These are phyloP conservation scores for Falco concolor DNA, from an alignment of 2,797 vertebrate genomes.

Conservation along the genomic window DNA sequence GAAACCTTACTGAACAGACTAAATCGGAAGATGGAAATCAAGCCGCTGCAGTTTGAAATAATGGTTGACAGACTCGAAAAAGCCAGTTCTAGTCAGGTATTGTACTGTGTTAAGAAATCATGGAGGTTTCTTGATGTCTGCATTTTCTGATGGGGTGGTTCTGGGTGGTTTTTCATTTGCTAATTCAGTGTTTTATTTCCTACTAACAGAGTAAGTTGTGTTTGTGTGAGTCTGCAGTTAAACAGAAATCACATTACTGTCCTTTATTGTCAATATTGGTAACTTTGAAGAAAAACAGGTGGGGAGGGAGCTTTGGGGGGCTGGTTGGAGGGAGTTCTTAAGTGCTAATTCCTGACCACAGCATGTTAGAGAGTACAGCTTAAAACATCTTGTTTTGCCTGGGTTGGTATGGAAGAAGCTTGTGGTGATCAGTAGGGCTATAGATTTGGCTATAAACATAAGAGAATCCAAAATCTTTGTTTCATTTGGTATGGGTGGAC, in stretches of 20 bases:
- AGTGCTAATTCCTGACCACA: background rate
- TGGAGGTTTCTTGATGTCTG: background rate
- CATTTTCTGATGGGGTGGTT: background rate
- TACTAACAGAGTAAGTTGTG: background rate
- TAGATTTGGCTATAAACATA: background rate
- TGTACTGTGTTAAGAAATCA: background rate
- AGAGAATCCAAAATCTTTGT: background rate
- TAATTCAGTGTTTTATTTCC: background rate
- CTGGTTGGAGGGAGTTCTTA: background rate
- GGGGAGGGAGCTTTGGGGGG: background rate
- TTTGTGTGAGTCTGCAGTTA: background rate
- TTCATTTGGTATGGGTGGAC: background rate
- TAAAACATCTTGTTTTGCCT: background rate
- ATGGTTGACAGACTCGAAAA: slow-evolving; percentile 94
- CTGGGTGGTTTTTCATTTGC: background rate
- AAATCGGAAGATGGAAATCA: slow-evolving; percentile 92
- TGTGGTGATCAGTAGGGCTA: background rate
- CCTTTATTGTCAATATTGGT: background rate
- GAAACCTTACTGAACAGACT: slow-evolving; percentile 89
- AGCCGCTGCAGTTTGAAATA: slow-evolving; percentile 90
- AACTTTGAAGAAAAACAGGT: background rate
- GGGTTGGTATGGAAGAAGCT: background rate
- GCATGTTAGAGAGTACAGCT: background rate
- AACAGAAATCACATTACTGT: background rate
- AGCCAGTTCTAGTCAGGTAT: slow-evolving; percentile 91